These are phyloP conservation scores for Barypeithes pellucidus DNA, from an alignment of 2,888 invertebrate species.

Conservation along the genomic window DNA sequence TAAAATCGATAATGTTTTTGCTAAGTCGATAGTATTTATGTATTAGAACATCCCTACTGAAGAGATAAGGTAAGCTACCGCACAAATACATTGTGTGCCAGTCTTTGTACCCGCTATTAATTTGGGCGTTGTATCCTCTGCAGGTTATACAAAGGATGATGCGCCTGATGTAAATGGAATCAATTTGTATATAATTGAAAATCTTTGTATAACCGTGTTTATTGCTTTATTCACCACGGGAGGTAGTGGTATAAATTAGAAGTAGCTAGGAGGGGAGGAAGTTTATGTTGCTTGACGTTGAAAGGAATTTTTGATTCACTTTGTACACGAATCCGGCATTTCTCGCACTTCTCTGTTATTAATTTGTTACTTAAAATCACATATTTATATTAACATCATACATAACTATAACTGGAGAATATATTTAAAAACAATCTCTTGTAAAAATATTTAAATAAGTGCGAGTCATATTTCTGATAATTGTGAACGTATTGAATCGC, in stretches of 20 bases:
- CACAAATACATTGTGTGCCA: constrained; percentile 23
- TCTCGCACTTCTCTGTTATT: too few species aligned
- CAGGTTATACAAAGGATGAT: constrained; percentile 27
- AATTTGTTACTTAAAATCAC: too few species aligned
- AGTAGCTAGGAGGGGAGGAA: background rate
- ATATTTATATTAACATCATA: too few species aligned
- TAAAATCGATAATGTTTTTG: too few species aligned
- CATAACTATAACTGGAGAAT: background rate
- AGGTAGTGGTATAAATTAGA: constrained; percentile 12
- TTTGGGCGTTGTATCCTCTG: constrained; percentile 20
- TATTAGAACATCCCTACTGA: constrained; percentile 4
- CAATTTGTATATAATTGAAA: constrained; percentile 37
- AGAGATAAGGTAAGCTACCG: background rate
- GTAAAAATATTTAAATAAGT: too few species aligned
- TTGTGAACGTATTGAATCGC: too few species aligned
- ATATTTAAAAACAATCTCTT: background rate
- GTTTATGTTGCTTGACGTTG: background rate
- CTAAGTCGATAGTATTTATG: background rate
- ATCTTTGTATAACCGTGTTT: constrained; percentile 22
- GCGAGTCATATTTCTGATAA: too few species aligned
- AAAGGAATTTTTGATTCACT: background rate
- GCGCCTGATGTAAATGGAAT: constrained; percentile 26
- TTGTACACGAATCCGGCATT: background rate
- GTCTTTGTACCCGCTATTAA: constrained; percentile 32
- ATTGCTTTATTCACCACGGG: background rate